Evolutionary conservation across 1,140 invertebrate species (phyloP).

Genomic region (Cyclina sinensis): DNA sequence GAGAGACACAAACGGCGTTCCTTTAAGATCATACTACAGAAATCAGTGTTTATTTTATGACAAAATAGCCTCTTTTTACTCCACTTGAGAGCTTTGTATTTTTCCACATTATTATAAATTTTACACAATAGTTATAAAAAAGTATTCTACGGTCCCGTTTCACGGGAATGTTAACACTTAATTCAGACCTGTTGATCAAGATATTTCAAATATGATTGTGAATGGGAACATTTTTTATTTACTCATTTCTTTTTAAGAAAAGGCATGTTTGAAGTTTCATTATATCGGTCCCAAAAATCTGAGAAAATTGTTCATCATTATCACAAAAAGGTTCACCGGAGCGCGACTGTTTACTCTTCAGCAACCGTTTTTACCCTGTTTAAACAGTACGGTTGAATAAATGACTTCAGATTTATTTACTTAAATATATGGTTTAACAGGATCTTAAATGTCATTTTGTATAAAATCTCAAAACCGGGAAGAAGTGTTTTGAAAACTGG

Average conservation of each 20-base stretch:
- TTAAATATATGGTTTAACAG: conserved; percentile 54
- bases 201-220: conserved; percentile 9
- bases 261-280: conserved; percentile 7
- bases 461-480: conserved; percentile 48
- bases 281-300: conserved; percentile 19
- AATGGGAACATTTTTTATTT: background rate
- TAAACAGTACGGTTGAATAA: conserved; percentile 22
- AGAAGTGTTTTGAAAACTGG: conserved; percentile 32
- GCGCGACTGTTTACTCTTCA: background rate
- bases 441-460: conserved; percentile 20
- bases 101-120: no score
- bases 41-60: no score
- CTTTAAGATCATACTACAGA: no score
- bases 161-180: conserved; percentile 1
- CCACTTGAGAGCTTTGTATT: no score
- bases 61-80: no score
- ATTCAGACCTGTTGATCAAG: background rate
- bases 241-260: conserved; percentile 8
- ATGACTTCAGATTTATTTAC: conserved; percentile 42
- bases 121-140: background rate
- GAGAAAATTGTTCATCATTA: background rate
- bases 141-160: background rate
- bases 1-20: no score
- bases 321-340: background rate
- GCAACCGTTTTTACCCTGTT: conserved; percentile 16